Evolutionary conservation across 2,888 invertebrate genomes (phyloP), one percentile per base, ranked within the genome.

Genomic region (Aphidoletes aphidimyza): DNA sequence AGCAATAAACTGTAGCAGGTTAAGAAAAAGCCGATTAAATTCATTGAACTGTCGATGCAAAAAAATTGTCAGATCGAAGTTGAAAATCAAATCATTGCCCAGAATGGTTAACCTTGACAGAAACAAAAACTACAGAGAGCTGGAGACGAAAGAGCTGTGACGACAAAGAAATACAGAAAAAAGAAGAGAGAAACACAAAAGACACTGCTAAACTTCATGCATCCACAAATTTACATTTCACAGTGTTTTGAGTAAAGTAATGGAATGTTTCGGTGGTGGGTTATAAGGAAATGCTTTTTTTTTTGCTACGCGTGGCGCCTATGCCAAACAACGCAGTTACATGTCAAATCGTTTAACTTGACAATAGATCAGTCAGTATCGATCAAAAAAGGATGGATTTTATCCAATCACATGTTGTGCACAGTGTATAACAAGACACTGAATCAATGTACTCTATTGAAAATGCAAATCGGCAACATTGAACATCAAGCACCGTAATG

Each of bases 11-110:
- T 19, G 69, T 34, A 11, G 1, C 69, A 69, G 69, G 69, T 69
- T 69, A 30, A 69, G 69, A 69, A 69, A 69, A 69, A 69, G 11
- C 69, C 34, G 69, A 69, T 69, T 69, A 69, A 69, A 69, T 69
- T 69, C 69, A 69, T 69, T 69, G 69, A 69, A 69, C 69, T 69
- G 69, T 69, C 69, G 69, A 69, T 69, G 11, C 69, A 69, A 69
- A 54, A 54, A 11, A 47, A 47, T n/a, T n/a, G n/a, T n/a, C n/a
- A n/a, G n/a, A n/a, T n/a, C n/a, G n/a, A n/a, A n/a, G n/a, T 42
- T 42, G 42, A 54, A 54, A 69, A 69, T 30, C 30, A 69, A 69
- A 69, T 34, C 69, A 69, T 69, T 69, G 34, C 34, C 69, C 30
- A 69, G 30, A 30, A 30, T 69, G 30, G 9, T 30, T 69, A 30